Evolutionary conservation across 2,888 invertebrate genomes (phyloP).

Genomic region (Nephrotoma appendiculata): DNA sequence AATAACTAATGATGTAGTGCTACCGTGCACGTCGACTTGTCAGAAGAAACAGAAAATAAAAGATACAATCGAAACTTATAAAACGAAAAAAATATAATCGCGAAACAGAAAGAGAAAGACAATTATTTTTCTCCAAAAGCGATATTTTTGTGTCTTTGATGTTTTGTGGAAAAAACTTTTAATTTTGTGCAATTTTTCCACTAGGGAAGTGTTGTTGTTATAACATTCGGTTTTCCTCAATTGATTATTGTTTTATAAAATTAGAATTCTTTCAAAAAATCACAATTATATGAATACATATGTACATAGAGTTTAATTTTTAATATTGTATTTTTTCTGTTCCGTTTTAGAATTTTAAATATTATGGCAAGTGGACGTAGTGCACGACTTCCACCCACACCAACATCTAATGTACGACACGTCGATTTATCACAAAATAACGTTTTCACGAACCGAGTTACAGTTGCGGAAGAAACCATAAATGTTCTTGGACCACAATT

Average conservation of each 20-base stretch:
- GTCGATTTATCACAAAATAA: constrained; percentile 8
- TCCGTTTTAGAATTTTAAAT: neutral
- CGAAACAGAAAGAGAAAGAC: too few relatives aligned
- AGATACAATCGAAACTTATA: too few relatives aligned
- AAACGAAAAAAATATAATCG: too few relatives aligned
- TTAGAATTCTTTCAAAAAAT: neutral
- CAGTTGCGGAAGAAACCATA: constrained; percentile 12
- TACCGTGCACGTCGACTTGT: too few relatives aligned
- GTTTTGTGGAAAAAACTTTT: too few relatives aligned
- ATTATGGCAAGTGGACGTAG: constrained; percentile 31
- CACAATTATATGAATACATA: neutral
- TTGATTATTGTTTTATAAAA: neutral
- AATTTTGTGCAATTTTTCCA: too few relatives aligned
- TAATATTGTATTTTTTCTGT: neutral
- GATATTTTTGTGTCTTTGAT: too few relatives aligned
- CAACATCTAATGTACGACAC: constrained; percentile 18
- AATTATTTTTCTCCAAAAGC: too few relatives aligned
- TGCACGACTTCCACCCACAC: constrained; percentile 29
- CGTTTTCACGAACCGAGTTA: constrained; percentile 3
- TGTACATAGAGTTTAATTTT: neutral
- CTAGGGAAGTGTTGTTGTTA: too few relatives aligned
- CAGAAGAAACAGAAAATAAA: too few relatives aligned
- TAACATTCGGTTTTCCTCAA: neutral
- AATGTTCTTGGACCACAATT: constrained; percentile 27
- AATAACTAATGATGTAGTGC: too few relatives aligned